These are phyloP conservation scores for Thera britannica DNA, from an alignment of 2,888 invertebrate genomes.

Conservation along the genomic window DNA sequence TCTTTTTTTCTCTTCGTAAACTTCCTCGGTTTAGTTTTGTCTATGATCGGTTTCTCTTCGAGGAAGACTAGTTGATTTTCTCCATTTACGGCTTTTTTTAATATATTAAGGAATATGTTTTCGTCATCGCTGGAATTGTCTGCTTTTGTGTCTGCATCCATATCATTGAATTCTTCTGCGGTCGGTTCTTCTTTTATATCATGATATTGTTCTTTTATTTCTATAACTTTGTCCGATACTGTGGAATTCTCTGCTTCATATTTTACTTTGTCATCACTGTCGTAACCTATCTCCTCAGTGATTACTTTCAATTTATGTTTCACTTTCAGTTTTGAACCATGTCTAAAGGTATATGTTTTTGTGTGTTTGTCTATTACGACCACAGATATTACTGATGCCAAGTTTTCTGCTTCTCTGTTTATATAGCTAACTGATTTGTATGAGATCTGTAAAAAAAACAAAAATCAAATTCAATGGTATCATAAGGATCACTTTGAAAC, in stretches of 20 bases:
- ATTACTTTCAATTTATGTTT: conserved; percentile 5
- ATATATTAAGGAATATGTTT: conserved; percentile 40
- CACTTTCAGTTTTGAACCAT: conserved; percentile 6
- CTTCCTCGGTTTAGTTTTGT: conserved; percentile 38
- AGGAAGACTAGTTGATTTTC: conserved; percentile 40
- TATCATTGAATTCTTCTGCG: conserved; percentile 10
- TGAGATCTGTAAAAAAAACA: conserved; percentile 48
- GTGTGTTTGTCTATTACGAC: conserved; percentile 13
- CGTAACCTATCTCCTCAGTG: conserved; percentile 25
- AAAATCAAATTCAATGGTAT: too few species aligned
- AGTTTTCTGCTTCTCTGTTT: conserved; percentile 29
- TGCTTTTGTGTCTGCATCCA: neutral
- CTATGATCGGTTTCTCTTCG: conserved; percentile 28
- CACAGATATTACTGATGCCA: conserved; percentile 25
- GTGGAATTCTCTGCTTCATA: neutral
- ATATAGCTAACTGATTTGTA: conserved; percentile 49
- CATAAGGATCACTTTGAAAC: too few species aligned
- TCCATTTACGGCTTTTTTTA: conserved; percentile 41
- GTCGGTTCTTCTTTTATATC: conserved; percentile 17
- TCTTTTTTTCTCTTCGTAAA: conserved; percentile 46
- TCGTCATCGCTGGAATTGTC: conserved; percentile 36
- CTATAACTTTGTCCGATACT: neutral
- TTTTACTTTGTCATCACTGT: conserved; percentile 27
- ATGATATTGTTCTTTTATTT: conserved; percentile 8
- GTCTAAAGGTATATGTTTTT: conserved; percentile 26